phyloP scores from a whole-genome alignment of 1,140 invertebrate genomes.

The Sycophila sp. region DNA sequence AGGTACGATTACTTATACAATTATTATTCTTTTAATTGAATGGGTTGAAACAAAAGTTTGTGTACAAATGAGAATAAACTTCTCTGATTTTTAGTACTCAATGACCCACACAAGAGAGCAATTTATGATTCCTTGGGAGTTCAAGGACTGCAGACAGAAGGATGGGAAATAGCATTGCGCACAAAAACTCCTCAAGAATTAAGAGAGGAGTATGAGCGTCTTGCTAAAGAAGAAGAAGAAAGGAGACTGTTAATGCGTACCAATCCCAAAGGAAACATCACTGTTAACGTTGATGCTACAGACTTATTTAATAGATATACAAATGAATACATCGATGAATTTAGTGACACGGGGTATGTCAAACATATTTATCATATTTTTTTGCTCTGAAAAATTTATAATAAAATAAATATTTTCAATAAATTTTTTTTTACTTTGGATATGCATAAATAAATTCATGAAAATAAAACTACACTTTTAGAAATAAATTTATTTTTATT shows the following conservation, averaged over 20 bases:
- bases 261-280: slow-evolving; percentile 89
- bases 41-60: slow-evolving; percentile 68
- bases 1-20: slow-evolving; percentile 71
- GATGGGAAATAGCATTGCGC: slow-evolving; percentile 90
- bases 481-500: too few relatives aligned
- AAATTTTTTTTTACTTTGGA: too few relatives aligned
- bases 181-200: slow-evolving; percentile 94
- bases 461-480: too few relatives aligned
- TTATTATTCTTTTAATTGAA: slow-evolving; percentile 57
- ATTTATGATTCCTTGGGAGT: slow-evolving; percentile 84
- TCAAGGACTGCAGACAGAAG: slow-evolving; percentile 87
- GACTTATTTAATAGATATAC: slow-evolving; percentile 89
- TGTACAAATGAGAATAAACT: slow-evolving; percentile 59
- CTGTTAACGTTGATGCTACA: slow-evolving; percentile 90
- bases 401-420: slow-evolving; percentile 7
- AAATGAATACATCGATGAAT: slow-evolving; percentile 71
- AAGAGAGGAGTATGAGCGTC: slow-evolving; percentile 90
- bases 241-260: slow-evolving; percentile 85
- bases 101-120: slow-evolving; percentile 80
- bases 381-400: background rate
- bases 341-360: slow-evolving; percentile 54
- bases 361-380: slow-evolving; percentile 3
- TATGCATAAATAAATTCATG: slow-evolving; percentile 33
- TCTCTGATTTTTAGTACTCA: slow-evolving; percentile 75
- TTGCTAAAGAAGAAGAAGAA: slow-evolving; percentile 84